Base-by-base conservation (phyloP, 1,140 invertebrate species). In the Diplogasteroides magnus region DNA sequence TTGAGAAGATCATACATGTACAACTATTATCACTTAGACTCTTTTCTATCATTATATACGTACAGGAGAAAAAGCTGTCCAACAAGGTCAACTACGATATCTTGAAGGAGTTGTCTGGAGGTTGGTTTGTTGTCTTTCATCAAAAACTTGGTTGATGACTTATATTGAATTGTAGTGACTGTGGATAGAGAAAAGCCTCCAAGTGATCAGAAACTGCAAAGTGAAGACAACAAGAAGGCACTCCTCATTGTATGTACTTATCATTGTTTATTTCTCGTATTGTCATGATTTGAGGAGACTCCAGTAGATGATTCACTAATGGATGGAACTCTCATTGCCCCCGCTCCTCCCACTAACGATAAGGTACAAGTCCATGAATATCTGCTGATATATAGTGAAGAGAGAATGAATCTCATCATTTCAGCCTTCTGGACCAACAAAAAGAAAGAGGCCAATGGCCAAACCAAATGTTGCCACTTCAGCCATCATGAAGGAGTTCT, bases 1-100 rank as follows among this genome's bases (percentile, higher is more conserved):
- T 80, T 69, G 61, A 75, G n/a, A 82, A 82, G 67, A 79, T 80
- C 27, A 80, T 80, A 48, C 77, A 79, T 70, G 76, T 79, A 2
- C n/a, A 27, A n/a, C n/a, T n/a, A 26, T 61, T 61, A 11, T 11
- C 15, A 61, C 6, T 29, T 26, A 61, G n/a, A 11, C 3, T 11
- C n/a, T 64, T 31, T 2, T 64, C 28, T 64, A 64, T 37, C 15
- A 26, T 64, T 29, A 57, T 37, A 55, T 27, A 69, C 15, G 31
- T 79, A 68, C 61, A 82, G 74, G 79, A 81, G 32, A 96, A 94
- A 83, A 92, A 91, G 81, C 90, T 98, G 68, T 97, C 94, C 0
- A 89, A 88, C 2, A 98, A 98, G 87, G 96, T 98, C 32, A 96
- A 98, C 84, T 98, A 97, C 81, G 94, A 97, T 77, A 94, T 97